A percentile compares a stretch with the other conserved stretches of the same genome.
Evolutionary conservation across 2,888 invertebrate species (phyloP).

Genomic region (Sinodicranocentrus sp.): DNA sequence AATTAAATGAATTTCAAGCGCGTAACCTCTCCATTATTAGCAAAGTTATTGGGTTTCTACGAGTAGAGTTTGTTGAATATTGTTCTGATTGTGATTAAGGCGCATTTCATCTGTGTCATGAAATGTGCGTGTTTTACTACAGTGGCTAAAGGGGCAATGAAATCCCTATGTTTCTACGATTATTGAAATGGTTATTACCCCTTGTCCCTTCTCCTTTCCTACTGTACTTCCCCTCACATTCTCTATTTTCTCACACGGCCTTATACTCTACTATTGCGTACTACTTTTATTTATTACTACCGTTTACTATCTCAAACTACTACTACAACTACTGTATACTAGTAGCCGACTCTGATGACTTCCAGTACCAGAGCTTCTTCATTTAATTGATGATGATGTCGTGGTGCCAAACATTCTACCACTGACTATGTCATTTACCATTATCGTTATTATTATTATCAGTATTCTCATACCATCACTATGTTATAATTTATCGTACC

Average conservation of each 20-base stretch:
- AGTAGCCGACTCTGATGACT: constrained; percentile 70
- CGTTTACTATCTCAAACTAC: constrained; percentile 44
- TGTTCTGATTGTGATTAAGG: constrained; percentile 55
- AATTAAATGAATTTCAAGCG: constrained; percentile 45
- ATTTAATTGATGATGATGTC: constrained; percentile 39
- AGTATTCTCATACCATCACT: constrained; percentile 31
- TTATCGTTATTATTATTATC: constrained; percentile 31
- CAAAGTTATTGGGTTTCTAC: constrained; percentile 33
- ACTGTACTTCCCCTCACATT: constrained; percentile 60
- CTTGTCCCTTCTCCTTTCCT: constrained; percentile 58
- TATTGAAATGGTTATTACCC: constrained; percentile 64
- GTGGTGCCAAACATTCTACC: constrained; percentile 59
- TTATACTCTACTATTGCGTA: constrained; percentile 66
- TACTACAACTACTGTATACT: constrained; percentile 68
- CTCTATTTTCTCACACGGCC: constrained; percentile 67
- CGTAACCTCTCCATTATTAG: constrained; percentile 50
- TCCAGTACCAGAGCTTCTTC: constrained; percentile 65
- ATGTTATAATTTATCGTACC: constrained; percentile 31
- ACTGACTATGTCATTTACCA: constrained; percentile 51
- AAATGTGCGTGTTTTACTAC: constrained; percentile 64
- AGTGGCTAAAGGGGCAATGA: constrained; percentile 71
- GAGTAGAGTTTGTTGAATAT: constrained; percentile 44
- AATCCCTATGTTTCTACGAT: constrained; percentile 69
- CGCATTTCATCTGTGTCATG: constrained; percentile 64
- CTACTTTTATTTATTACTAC: constrained; percentile 67